Evolutionary conservation across 2,797 vertebrate species (phyloP).

Genomic region (Notolabrus celidotus): DNA sequence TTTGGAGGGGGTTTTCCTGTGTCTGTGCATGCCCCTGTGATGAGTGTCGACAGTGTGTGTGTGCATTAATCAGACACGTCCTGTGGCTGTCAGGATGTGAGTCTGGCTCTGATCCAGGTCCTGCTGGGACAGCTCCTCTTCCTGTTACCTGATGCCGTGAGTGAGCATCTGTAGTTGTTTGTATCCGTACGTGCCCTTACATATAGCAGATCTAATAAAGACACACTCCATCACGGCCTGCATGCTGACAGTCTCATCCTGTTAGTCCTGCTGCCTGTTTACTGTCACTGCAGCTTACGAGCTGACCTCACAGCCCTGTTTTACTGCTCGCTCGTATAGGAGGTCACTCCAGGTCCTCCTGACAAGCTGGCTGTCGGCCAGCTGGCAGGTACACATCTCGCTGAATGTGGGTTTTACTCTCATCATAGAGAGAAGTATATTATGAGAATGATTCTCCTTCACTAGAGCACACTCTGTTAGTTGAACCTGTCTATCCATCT

Average conservation of each 20-base stretch:
- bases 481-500: too few relatives aligned
- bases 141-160: slow-evolving; percentile 23
- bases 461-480: neutral
- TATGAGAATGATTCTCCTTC: too few relatives aligned
- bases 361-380: slow-evolving; percentile 40
- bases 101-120: slow-evolving; percentile 39
- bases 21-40: slow-evolving; percentile 15
- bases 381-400: slow-evolving; percentile 25
- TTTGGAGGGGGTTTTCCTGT: neutral
- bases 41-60: slow-evolving; percentile 29
- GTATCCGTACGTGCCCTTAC: slow-evolving; percentile 10
- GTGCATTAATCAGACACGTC: slow-evolving; percentile 57
- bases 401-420: slow-evolving; percentile 20
- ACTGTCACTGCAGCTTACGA: slow-evolving; percentile 45
- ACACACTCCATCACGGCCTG: slow-evolving; percentile 43
- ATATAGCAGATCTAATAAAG: slow-evolving; percentile 27
- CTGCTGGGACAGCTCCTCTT: slow-evolving; percentile 9
- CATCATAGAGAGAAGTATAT: slow-evolving; percentile 20
- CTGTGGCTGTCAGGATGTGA: slow-evolving; percentile 31
- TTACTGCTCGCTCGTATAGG: slow-evolving; percentile 24
- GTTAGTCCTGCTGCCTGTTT: slow-evolving; percentile 44
- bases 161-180: slow-evolving; percentile 16
- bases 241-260: slow-evolving; percentile 45
- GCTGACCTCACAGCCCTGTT: slow-evolving; percentile 25
- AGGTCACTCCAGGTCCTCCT: slow-evolving; percentile 49